These are phyloP conservation scores for Embidobia sp. DNA, from an alignment of 2,888 invertebrate genomes.

Conservation along the genomic window DNA sequence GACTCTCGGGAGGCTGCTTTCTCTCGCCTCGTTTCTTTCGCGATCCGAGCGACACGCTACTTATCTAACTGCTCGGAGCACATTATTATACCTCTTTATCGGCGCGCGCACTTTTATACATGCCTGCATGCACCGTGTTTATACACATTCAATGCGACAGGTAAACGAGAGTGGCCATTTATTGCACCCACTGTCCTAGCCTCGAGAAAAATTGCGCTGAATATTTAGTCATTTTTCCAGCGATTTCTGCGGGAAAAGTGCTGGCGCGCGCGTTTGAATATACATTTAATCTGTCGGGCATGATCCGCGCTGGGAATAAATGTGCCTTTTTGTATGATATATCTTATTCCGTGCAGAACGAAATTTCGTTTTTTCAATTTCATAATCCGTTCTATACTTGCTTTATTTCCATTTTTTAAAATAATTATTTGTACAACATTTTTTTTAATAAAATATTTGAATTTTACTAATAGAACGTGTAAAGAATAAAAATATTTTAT, in stretches of 20 bases:
- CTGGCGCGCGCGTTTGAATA: conserved; percentile 1
- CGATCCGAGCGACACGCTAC: conserved; percentile 60
- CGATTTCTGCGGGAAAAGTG: conserved; percentile 6
- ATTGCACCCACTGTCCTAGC: conserved; percentile 35
- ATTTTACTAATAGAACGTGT: too few relatives aligned
- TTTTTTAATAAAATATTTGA: too few relatives aligned
- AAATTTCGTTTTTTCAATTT: too few relatives aligned
- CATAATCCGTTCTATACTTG: too few relatives aligned
- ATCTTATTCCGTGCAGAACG: too few relatives aligned
- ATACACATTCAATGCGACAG: conserved; percentile 57
- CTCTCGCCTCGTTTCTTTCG: conserved; percentile 61
- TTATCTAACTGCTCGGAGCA: conserved; percentile 63
- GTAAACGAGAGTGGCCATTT: conserved; percentile 56
- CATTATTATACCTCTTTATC: conserved; percentile 73
- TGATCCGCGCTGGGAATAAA: too few relatives aligned
- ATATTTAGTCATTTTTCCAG: conserved; percentile 30
- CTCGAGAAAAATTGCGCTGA: conserved; percentile 11
- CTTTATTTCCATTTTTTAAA: too few relatives aligned
- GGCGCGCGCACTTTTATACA: conserved; percentile 59
- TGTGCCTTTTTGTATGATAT: too few relatives aligned
- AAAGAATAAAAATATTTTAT: too few relatives aligned
- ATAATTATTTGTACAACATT: too few relatives aligned
- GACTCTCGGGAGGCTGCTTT: conserved; percentile 56
- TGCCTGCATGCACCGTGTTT: conserved; percentile 40
- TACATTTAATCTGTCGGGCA: not conserved